Conservation (phyloP, 2,888 invertebrate species). For the Sericinus montela region DNA sequence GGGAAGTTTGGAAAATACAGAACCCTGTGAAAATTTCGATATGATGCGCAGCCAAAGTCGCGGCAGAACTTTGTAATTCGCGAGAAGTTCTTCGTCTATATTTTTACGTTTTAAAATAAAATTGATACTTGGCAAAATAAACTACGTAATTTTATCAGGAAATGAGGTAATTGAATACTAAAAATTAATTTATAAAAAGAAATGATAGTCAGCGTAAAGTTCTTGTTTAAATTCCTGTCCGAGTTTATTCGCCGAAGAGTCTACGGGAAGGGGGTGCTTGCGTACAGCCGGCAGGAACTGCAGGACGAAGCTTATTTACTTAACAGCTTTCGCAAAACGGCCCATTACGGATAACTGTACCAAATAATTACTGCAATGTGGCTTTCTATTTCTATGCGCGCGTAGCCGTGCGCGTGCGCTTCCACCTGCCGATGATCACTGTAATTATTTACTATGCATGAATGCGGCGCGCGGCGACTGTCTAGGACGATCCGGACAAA, state of each 20-base stretch:
- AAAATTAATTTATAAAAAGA: slow-evolving; percentile 2
- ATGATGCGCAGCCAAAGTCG: too few relatives aligned
- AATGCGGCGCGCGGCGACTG: slow-evolving; percentile 64
- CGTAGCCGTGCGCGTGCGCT: slow-evolving; percentile 55
- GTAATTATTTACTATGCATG: slow-evolving; percentile 79
- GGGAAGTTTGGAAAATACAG: too few relatives aligned
- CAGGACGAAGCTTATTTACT: slow-evolving; percentile 75
- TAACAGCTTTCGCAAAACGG: slow-evolving; percentile 77
- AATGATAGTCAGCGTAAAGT: background rate
- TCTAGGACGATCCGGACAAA: slow-evolving; percentile 74
- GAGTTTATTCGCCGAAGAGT: background rate
- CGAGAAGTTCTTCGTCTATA: too few relatives aligned
- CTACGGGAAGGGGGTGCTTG: slow-evolving; percentile 24
- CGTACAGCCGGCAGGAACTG: slow-evolving; percentile 61
- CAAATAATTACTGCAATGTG: slow-evolving; percentile 79
- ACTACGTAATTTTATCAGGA: too few relatives aligned
- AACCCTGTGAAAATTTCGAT: too few relatives aligned
- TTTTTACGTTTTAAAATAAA: too few relatives aligned
- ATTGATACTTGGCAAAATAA: too few relatives aligned
- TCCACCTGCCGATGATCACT: slow-evolving; percentile 75
- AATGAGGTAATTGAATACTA: background rate
- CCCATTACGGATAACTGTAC: slow-evolving; percentile 78
- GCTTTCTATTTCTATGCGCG: slow-evolving; percentile 75
- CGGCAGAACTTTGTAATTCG: too few relatives aligned
- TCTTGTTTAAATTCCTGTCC: slow-evolving; percentile 5